Evolutionary conservation across 2,888 invertebrate species (phyloP).

Genomic region (Apamea crenata): DNA sequence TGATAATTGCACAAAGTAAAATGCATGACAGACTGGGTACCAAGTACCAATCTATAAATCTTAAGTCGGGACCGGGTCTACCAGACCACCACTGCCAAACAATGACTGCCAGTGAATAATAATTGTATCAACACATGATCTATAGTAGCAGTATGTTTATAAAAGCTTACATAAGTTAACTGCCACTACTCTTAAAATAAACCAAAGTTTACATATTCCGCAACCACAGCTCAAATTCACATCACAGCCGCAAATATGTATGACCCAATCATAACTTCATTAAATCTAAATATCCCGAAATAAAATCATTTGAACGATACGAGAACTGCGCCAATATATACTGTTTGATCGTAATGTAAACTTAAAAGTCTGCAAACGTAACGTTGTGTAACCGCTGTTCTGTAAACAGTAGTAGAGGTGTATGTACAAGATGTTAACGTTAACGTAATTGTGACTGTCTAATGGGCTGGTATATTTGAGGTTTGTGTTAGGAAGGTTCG

Average conservation of each 20-base stretch:
- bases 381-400: slow-evolving; percentile 62
- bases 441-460: slow-evolving; percentile 53
- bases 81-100: no score
- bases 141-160: slow-evolving; percentile 5
- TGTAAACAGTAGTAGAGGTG: slow-evolving; percentile 54
- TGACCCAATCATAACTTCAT: slow-evolving; percentile 39
- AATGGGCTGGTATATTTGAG: slow-evolving; percentile 51
- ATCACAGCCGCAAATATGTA: slow-evolving; percentile 36
- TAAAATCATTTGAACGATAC: slow-evolving; percentile 49
- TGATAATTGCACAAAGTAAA: not conserved
- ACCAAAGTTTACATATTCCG: slow-evolving; percentile 37
- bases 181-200: slow-evolving; percentile 18
- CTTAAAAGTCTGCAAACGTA: slow-evolving; percentile 48
- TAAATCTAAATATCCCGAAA: slow-evolving; percentile 42
- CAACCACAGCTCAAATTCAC: slow-evolving; percentile 31
- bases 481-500: slow-evolving; percentile 35
- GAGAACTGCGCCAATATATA: slow-evolving; percentile 46
- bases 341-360: slow-evolving; percentile 59
- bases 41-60: not conserved
- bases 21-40: not conserved
- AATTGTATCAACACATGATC: not conserved
- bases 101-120: not conserved
- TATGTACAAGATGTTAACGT: slow-evolving; percentile 50
- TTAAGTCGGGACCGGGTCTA: not conserved
- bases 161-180: not conserved